Evolutionary conservation across 2,888 invertebrate species (phyloP).

Genomic region (Hydraecia micacea): DNA sequence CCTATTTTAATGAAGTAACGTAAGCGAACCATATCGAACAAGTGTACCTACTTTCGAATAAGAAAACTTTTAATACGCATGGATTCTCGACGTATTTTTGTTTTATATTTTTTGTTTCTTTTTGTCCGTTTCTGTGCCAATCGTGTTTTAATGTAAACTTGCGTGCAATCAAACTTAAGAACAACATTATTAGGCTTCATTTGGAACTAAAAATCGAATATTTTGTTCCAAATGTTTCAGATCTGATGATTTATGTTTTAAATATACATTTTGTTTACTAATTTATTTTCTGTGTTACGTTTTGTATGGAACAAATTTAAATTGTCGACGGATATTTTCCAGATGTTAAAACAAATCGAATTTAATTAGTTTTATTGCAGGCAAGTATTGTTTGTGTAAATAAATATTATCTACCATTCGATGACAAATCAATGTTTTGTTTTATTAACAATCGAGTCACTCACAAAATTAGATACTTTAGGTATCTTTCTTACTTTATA

Average conservation of each 20-base stretch:
- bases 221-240: constrained; percentile 40
- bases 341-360: constrained; percentile 22
- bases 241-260: constrained; percentile 44
- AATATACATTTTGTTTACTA: constrained; percentile 9
- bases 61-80: constrained; percentile 69
- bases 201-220: constrained; percentile 17
- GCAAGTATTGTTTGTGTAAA: constrained; percentile 70
- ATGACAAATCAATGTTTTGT: constrained; percentile 68
- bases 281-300: constrained; percentile 33
- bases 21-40: constrained; percentile 88
- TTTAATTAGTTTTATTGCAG: constrained; percentile 63
- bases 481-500: constrained; percentile 74
- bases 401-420: constrained; percentile 62
- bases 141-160: constrained; percentile 74
- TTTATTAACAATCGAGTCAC: constrained; percentile 76
- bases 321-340: constrained; percentile 35
- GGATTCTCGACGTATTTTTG: constrained; percentile 71
- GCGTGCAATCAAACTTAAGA: constrained; percentile 71
- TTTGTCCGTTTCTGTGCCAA: constrained; percentile 84
- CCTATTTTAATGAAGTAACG: constrained; percentile 74
- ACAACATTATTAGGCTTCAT: constrained; percentile 1
- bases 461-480: constrained; percentile 73
- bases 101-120: constrained; percentile 69
- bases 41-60: constrained; percentile 82
- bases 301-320: constrained; percentile 35